Conservation (phyloP, 2,888 invertebrate genomes). For the Loripinus fragilis region DNA sequence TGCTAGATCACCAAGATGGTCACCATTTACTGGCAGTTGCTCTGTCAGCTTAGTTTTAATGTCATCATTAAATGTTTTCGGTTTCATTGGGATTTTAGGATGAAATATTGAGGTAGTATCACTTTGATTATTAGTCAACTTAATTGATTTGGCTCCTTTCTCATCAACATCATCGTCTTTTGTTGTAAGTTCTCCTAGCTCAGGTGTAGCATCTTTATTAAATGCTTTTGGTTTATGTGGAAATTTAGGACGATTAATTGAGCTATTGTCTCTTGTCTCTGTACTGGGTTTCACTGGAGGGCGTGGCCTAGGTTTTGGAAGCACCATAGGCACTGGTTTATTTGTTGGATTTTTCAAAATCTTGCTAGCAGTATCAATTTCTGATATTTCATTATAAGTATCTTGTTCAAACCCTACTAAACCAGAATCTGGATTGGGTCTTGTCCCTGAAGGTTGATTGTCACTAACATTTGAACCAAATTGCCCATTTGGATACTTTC, state of each 20-base stretch:
- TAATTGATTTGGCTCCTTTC: no score
- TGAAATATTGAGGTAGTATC: not conserved
- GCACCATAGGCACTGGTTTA: not conserved
- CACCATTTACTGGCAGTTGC: no score
- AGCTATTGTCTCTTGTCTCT: not conserved
- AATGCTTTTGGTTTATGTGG: constrained; percentile 6
- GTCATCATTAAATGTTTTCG: no score
- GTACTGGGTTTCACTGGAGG: not conserved
- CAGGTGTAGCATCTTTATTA: not conserved
- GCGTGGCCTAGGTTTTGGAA: not conserved
- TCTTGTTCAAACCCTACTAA: not conserved
- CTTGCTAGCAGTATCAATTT: not conserved
- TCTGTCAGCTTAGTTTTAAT: no score
- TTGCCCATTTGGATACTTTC: no score
- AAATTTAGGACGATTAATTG: no score
- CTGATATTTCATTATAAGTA: constrained; percentile 8
- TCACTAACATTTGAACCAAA: no score
- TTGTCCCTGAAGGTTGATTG: no score
- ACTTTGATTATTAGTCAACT: not conserved
- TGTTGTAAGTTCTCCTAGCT: not conserved
- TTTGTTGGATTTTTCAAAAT: not conserved
- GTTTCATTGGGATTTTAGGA: not conserved
- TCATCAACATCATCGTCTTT: no score
- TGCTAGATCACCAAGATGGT: no score
- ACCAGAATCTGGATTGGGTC: not conserved